These are phyloP conservation scores for Mugil cephalus DNA, from an alignment of 2,113 vertebrate genomes.

Conservation along the genomic window DNA sequence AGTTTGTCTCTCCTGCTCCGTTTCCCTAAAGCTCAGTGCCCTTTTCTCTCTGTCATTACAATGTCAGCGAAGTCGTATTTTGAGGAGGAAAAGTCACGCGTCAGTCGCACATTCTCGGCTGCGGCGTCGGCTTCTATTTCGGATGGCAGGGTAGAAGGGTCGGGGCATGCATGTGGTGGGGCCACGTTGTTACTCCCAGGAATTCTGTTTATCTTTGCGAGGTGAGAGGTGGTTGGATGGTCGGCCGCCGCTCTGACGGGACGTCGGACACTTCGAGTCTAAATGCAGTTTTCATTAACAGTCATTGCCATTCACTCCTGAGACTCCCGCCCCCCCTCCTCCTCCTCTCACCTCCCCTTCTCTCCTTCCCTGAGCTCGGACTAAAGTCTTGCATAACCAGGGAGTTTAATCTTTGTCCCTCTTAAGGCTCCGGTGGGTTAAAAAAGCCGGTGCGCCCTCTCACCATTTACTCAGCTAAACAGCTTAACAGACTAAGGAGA, in stretches of 20 bases:
- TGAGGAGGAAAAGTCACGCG: slow-evolving; percentile 66
- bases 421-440: slow-evolving; percentile 42
- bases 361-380: background rate
- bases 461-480: slow-evolving; percentile 56
- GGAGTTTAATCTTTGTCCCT: slow-evolving; percentile 69
- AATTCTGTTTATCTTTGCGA: slow-evolving; percentile 62
- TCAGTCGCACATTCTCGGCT: slow-evolving; percentile 44
- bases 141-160: slow-evolving; percentile 14
- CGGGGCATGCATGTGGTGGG: background rate
- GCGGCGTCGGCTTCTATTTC: slow-evolving; percentile 64
- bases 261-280: slow-evolving; percentile 27
- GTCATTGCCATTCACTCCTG: slow-evolving; percentile 7
- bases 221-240: slow-evolving; percentile 25
- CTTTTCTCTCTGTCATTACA: slow-evolving; percentile 22
- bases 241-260: slow-evolving; percentile 27
- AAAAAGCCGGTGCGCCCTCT: slow-evolving; percentile 43
- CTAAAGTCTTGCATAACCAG: slow-evolving; percentile 61
- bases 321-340: background rate
- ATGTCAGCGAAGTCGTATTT: slow-evolving; percentile 59
- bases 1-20: background rate
- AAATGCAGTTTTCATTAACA: slow-evolving; percentile 38
- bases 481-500: slow-evolving; percentile 41
- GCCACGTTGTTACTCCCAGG: slow-evolving; percentile 5
- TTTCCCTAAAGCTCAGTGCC: background rate
- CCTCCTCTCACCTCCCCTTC: slow-evolving; percentile 22